Percentiles rank a stretch among this genome's conserved stretches.
These are phyloP conservation scores for Ormyrus thymus DNA, from an alignment of 2,888 invertebrate species.

Conservation along the genomic window DNA sequence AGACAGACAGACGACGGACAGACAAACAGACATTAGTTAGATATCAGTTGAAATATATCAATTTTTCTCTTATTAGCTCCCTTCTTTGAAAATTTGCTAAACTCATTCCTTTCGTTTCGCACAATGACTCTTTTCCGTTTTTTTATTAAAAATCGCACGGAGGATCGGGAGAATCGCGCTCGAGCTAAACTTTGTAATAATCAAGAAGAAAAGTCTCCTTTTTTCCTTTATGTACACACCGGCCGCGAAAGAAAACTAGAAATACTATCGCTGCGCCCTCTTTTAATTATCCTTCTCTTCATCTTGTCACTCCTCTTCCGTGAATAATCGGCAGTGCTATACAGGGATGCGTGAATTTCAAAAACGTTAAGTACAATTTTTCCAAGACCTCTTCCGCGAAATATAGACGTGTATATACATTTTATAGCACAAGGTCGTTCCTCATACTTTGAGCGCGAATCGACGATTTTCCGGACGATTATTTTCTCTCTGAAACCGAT, in stretches of 20 bases:
- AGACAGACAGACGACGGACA: slow-evolving; percentile 70
- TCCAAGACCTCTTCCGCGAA: slow-evolving; percentile 1
- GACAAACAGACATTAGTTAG: slow-evolving; percentile 63
- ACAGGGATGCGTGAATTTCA: slow-evolving; percentile 50
- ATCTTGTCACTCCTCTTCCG: not conserved
- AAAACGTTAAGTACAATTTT: slow-evolving; percentile 31
- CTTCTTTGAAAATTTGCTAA: not conserved
- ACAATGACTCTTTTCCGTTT: not conserved
- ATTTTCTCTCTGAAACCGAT: not conserved
- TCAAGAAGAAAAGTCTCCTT: slow-evolving; percentile 6
- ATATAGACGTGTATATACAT: slow-evolving; percentile 46
- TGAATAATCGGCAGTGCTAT: slow-evolving; percentile 51
- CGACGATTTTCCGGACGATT: slow-evolving; percentile 50
- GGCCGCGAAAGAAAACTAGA: slow-evolving; percentile 35
- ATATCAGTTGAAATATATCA: slow-evolving; percentile 48
- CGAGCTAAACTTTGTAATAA: slow-evolving; percentile 16
- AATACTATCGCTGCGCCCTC: slow-evolving; percentile 8
- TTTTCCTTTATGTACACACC: slow-evolving; percentile 36
- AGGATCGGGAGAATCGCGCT: slow-evolving; percentile 48
- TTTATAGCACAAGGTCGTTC: slow-evolving; percentile 28
- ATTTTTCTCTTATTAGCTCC: slow-evolving; percentile 9
- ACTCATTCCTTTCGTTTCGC: not conserved
- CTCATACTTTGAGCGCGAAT: slow-evolving; percentile 43
- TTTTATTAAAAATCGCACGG: slow-evolving; percentile 38
- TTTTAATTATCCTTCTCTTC: not conserved